Evolutionary conservation across 2,113 vertebrate species (phyloP).

Genomic region (Takifugu flavidus): DNA sequence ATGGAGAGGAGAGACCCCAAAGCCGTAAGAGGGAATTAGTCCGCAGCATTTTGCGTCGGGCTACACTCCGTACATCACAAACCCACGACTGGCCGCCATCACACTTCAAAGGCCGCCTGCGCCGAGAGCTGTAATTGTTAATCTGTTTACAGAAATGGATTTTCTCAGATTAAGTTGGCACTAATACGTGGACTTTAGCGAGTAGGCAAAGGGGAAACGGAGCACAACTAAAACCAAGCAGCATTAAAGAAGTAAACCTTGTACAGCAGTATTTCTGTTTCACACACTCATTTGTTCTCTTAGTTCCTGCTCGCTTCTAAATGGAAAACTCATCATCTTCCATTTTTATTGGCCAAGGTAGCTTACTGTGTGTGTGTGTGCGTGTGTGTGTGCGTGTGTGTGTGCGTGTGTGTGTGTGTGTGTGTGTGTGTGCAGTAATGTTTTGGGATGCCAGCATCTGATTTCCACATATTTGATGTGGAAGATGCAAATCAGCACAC

Average conservation of each 20-base stretch:
- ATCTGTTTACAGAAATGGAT: slow-evolving; percentile 43
- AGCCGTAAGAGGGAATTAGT: slow-evolving; percentile 25
- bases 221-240: slow-evolving; percentile 14
- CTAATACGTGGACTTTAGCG: slow-evolving; percentile 33
- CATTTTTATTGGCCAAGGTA: neutral
- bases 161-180: slow-evolving; percentile 39
- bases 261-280: neutral
- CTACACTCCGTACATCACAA: slow-evolving; percentile 18
- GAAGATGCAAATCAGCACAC: slow-evolving; percentile 41
- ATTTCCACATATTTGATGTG: slow-evolving; percentile 28
- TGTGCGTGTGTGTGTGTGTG: neutral
- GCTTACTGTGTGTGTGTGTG: slow-evolving; percentile 6
- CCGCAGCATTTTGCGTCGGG: slow-evolving; percentile 12
- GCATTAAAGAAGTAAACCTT: slow-evolving; percentile 10
- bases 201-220: slow-evolving; percentile 14
- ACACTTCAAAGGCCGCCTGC: slow-evolving; percentile 46
- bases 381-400: slow-evolving; percentile 3
- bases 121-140: slow-evolving; percentile 56
- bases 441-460: slow-evolving; percentile 4
- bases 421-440: neutral
- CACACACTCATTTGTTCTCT: neutral
- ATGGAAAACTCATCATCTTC: too few relatives aligned
- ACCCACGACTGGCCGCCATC: slow-evolving; percentile 25
- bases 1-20: slow-evolving; percentile 11
- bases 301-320: slow-evolving; percentile 2